Evolutionary conservation across 2,888 invertebrate genomes (phyloP), one percentile per base, ranked within the genome.

Genomic region (Hermaeophaga mercurialis): DNA sequence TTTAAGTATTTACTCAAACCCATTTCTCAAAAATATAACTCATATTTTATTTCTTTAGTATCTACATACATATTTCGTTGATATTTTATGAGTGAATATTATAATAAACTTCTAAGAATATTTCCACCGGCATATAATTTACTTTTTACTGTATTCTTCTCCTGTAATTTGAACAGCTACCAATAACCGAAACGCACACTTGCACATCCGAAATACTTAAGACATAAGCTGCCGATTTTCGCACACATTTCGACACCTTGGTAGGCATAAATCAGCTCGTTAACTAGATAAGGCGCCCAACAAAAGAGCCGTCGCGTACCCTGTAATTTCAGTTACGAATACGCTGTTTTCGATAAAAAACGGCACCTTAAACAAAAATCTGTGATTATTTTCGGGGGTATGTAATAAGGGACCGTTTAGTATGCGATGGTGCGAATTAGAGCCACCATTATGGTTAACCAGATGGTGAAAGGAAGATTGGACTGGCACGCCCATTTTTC

Each of bases 261-360:
- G 45, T 53, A 41, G 53, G 47, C 63, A 67, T 72, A 76, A 76
- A 75, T 76, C 75, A 75, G 71, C 57, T 48, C 61, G 70, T 67
- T 76, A 76, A 76, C 75, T 75, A 75, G 75, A 75, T 74, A 72
- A 72, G 75, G 74, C 75, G 75, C 74, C 75, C 73, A 70, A 71
- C 73, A 74, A 76, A 76, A 73, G 72, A 76, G 75, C 70, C 66
- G 70, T 70, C 70, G 65, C 61, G 5, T 73, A 72, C 75, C 74
- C 74, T 74, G 66, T 75, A 75, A 75, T 76, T 75, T 76, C 26
- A 26, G 43, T 43, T 39, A 46, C 45, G 54, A 36, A 61, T 47
- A 50, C 47, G 41, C 26, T 52, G 53, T 57, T 55, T 56, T 44
- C 9, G 43, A 44, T 34, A 50, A 54, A 61, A 54, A 58, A 41